Evolutionary conservation across 2,797 vertebrate species (phyloP), one percentile per base, ranked within the genome.

Genomic region (Eulemur mongoz): DNA sequence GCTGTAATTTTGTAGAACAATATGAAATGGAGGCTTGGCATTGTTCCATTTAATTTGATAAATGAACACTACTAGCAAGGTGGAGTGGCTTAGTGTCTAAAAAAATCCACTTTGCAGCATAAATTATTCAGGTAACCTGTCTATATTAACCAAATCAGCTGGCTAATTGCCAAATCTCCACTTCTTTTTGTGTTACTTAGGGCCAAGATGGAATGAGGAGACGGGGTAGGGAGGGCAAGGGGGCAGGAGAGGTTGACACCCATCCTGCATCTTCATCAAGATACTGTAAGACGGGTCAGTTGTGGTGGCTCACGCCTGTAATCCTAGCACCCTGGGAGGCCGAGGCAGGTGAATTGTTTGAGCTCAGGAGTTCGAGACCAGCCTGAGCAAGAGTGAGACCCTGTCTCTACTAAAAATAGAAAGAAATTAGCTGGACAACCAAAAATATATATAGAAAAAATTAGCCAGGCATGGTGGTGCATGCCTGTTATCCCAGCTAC

Each of bases 121-220:
- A 54, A 94, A 92, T 96, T 88, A 95, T 93, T 95, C 89, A 93
- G 70, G 5, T 90, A 27, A 81, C 57, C 38, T 67, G 22, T 92
- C 89, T 72, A 27, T 75, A 86, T 88, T 75, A 72, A 96, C 90
- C 91, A 75, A 52, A 38, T 90, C 38, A 54, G 8, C 40, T 92
- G 94, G 83, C n/a, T n/a, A 54, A 45, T 79, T 81, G 93, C 96
- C 92, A 95, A 14, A 76, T 25, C 70, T 61, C 45, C 13, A 72
- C 80, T 97, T 86, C 69, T 65, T 80, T 84, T 52, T 78, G 13
- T 88, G 30, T 91, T 25, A 54, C 43, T 69, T 59, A 80, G 23
- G n/a, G 17, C 54, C 7, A 48, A 67, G 72, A 32, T 10, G 20
- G 30, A 87, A 76, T 59, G 17, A 72, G 15, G 22, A 38, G 12